Evolutionary conservation across 2,888 invertebrate species (phyloP).

Genomic region (Apotomis betuletana): DNA sequence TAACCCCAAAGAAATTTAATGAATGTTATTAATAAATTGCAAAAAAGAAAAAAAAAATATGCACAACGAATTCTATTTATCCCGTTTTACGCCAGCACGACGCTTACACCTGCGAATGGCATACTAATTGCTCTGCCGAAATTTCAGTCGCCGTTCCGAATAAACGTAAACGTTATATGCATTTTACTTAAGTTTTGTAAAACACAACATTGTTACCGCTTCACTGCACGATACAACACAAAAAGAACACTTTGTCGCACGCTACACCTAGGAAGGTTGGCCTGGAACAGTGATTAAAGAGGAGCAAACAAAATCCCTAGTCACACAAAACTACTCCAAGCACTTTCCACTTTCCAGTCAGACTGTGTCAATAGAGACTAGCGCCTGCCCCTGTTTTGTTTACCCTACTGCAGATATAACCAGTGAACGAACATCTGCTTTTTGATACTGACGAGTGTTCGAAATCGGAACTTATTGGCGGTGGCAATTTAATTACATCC

Average conservation of each 20-base stretch:
- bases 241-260: constrained; percentile 22
- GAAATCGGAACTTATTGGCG: constrained; percentile 11
- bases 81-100: too few relatives aligned
- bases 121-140: constrained; percentile 2
- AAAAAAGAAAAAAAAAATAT: too few relatives aligned
- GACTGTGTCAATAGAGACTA: constrained; percentile 47
- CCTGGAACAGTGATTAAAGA: constrained; percentile 35
- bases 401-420: constrained; percentile 18
- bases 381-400: constrained; percentile 31
- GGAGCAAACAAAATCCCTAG: constrained; percentile 27
- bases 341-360: constrained; percentile 43
- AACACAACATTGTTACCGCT: constrained; percentile 28
- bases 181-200: constrained; percentile 44
- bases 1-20: too few relatives aligned
- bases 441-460: constrained; percentile 4
- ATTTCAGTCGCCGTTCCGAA: not conserved
- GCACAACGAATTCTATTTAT: too few relatives aligned
- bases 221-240: constrained; percentile 2
- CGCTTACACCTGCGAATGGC: not conserved
- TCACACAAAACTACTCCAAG: constrained; percentile 39
- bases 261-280: constrained; percentile 16
- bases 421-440: constrained; percentile 31
- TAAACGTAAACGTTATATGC: not conserved
- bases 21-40: too few relatives aligned
- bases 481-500: constrained; percentile 16